These are phyloP conservation scores for Acrobeloides nanus DNA, from an alignment of 2,888 invertebrate species.

Conservation along the genomic window DNA sequence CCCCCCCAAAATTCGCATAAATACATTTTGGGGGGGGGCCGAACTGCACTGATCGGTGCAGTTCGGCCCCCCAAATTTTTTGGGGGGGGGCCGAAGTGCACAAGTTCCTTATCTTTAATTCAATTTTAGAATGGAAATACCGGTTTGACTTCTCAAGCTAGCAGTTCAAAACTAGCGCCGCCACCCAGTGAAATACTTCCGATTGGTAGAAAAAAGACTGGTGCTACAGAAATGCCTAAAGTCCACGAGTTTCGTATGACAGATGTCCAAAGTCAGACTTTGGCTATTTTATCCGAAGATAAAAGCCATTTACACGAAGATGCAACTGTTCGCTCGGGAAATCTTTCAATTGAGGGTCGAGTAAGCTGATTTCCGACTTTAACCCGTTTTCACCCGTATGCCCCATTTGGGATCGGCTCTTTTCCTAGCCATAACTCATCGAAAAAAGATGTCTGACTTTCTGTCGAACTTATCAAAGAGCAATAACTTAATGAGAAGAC, in stretches of 20 bases:
- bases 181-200: slow-evolving; percentile 10
- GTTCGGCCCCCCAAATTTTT: too few relatives aligned
- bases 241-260: slow-evolving; percentile 34
- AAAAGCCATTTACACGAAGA: slow-evolving; percentile 36
- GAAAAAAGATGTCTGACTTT: slow-evolving; percentile 1
- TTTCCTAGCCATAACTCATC: too few relatives aligned
- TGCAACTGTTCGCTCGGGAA: slow-evolving; percentile 35
- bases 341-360: slow-evolving; percentile 40
- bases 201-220: slow-evolving; percentile 11
- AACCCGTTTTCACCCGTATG: neutral
- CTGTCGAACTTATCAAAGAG: too few relatives aligned
- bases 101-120: too few relatives aligned
- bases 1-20: too few relatives aligned
- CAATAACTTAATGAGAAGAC: too few relatives aligned
- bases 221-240: slow-evolving; percentile 27
- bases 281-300: slow-evolving; percentile 47
- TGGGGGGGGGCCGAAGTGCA: too few relatives aligned
- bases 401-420: slow-evolving; percentile 3
- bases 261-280: slow-evolving; percentile 34
- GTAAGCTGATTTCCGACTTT: slow-evolving; percentile 5
- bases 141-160: too few relatives aligned
- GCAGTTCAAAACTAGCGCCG: neutral
- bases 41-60: too few relatives aligned
- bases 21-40: too few relatives aligned
- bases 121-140: too few relatives aligned